Evolutionary conservation across 2,113 vertebrate genomes (phyloP), one percentile per base, ranked within the genome.

Genomic region (Chamaetylas fuelleborni): DNA sequence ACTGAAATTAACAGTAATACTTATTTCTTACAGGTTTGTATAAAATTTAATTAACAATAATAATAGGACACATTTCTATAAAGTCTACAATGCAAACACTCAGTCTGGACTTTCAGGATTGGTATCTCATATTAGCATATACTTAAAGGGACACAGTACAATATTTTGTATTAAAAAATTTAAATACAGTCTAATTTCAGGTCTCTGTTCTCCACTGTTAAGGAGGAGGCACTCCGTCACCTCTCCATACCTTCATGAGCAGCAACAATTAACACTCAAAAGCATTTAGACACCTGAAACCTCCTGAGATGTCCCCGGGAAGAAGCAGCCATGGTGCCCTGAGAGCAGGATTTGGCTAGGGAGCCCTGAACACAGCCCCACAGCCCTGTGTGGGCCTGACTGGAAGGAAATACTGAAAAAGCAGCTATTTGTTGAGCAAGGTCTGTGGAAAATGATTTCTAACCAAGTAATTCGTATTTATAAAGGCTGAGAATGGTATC

Each of bases 331-430:
- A 34, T 4, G 3, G 31, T 3, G 2, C 6, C 7, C 3, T 3
- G 5, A 25, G 26, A 66, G 26, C 9, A 4, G 17, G 18, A 7
- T 13, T 60, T 69, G 50, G 40, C 24, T 18, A 3, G 22, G 16
- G 20, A 48, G 16, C 24, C 38, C 51, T 36, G 11, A 51, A 6
- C n/a, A 31, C 31, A 42, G 5, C 22, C 16, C 40, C 6, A 8
- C 15, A 45, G 48, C 19, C 25, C 2, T 2, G 0, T 2, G 16
- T 4, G 5, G 8, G 42, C 14, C 45, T 12, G 14, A 16, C 1
- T 28, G 20, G 28, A 85, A 48, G 29, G 12, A n/a, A 73, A 51
- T 5, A 25, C 0, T 81, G 53, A 45, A 45, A 14, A 70, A 34
- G 15, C 4, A 60, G 9, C 22, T 29, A 12, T 11, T 14, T 8